Percentiles rank a stretch among this genome's conserved stretches.
These are phyloP conservation scores for Diplosoma virens DNA, from an alignment of 23 tunicate genomes.

Conservation along the genomic window DNA sequence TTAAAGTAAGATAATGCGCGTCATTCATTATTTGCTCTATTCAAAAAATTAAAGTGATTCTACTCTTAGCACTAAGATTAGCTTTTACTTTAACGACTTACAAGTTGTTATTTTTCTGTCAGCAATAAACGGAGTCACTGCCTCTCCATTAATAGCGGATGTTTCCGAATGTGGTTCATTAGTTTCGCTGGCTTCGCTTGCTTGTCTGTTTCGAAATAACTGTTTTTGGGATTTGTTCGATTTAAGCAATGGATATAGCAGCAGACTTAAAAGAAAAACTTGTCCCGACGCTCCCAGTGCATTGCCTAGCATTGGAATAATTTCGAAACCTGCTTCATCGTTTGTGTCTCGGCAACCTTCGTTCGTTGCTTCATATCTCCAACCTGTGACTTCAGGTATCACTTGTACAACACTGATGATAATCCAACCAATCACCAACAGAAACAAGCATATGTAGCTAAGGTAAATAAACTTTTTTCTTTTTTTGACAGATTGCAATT, in stretches of 20 bases:
- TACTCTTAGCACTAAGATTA: too few species aligned
- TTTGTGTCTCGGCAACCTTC: conserved; percentile 57
- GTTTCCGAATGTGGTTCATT: too few species aligned
- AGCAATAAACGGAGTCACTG: too few species aligned
- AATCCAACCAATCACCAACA: conserved; percentile 20
- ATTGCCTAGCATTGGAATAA: conserved; percentile 31
- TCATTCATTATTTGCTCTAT: too few species aligned
- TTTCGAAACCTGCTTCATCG: conserved; percentile 39
- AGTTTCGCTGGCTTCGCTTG: too few species aligned
- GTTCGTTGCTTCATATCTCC: conserved; percentile 51
- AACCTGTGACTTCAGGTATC: conserved; percentile 55
- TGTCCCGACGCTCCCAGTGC: conserved; percentile 26
- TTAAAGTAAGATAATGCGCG: too few species aligned
- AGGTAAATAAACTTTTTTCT: neutral
- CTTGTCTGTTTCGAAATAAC: too few species aligned
- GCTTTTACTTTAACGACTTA: too few species aligned
- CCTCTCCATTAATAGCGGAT: too few species aligned
- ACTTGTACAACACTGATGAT: conserved; percentile 35
- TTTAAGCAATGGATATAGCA: conserved; percentile 13
- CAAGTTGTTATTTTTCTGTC: too few species aligned
- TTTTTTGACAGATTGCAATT: conserved; percentile 28
- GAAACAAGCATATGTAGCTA: conserved; percentile 39
- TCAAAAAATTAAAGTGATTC: too few species aligned
- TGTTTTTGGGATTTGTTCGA: too few species aligned
- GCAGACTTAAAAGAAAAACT: conserved; percentile 12